These are phyloP conservation scores for Heterotilapia buettikoferi DNA, from an alignment of 2,113 vertebrate species.

Conservation along the genomic window DNA sequence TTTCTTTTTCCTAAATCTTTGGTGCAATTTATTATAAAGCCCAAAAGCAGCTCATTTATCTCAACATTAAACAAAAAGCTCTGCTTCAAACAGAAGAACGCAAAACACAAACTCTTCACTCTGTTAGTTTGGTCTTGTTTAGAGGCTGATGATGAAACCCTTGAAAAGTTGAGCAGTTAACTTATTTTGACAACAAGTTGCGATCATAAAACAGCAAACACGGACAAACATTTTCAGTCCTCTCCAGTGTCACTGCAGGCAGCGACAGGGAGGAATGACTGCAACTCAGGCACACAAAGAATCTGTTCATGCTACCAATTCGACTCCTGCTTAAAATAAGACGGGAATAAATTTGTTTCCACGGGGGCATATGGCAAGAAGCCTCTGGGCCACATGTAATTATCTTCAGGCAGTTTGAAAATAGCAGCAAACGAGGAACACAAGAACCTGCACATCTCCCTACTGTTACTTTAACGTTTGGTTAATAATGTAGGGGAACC, in stretches of 20 bases:
- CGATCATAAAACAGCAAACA: not conserved
- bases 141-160: not conserved
- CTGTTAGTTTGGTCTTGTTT: not conserved
- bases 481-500: not conserved
- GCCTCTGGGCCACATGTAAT: constrained; percentile 14
- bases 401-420: constrained; percentile 8
- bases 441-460: not conserved
- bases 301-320: constrained; percentile 6
- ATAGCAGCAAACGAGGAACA: not conserved
- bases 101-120: not conserved
- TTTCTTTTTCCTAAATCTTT: not conserved
- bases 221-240: not conserved
- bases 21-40: not conserved
- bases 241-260: not conserved
- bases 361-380: not conserved
- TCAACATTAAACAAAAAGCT: not conserved
- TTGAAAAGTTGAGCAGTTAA: not conserved
- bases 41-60: not conserved
- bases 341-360: constrained; percentile 21
- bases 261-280: not conserved
- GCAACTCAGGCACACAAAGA: constrained; percentile 19
- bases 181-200: not conserved
- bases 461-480: not conserved
- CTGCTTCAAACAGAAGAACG: not conserved
- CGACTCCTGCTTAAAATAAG: constrained; percentile 38